phyloP scores from a whole-genome alignment of 2,888 invertebrate genomes.

The Kryphioiulus occultus region DNA sequence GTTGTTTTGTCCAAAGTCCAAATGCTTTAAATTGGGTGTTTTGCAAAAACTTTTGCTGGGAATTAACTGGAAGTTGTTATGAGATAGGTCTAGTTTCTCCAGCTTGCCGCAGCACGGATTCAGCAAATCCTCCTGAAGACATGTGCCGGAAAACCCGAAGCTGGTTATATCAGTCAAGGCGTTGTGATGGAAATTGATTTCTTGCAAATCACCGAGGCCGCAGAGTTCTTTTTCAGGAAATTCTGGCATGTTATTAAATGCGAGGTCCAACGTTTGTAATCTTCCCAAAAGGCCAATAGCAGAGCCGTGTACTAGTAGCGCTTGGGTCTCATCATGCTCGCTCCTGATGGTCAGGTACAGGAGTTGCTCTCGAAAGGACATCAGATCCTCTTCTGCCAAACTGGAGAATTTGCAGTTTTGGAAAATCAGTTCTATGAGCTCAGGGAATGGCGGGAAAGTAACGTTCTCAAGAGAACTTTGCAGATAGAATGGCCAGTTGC shows the following conservation, averaged over 20 bases:
- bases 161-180: background rate
- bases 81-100: background rate
- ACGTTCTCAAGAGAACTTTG: slow-evolving; percentile 20
- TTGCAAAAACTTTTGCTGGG: background rate
- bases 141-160: slow-evolving; percentile 17
- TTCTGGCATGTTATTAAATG: background rate
- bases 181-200: background rate
- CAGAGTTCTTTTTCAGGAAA: slow-evolving; percentile 44
- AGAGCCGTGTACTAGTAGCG: background rate
- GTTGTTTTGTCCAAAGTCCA: background rate
- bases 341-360: slow-evolving; percentile 33
- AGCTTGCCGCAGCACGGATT: background rate
- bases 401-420: slow-evolving; percentile 3
- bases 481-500: background rate
- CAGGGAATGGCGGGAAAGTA: background rate
- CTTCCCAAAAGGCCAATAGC: background rate
- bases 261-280: background rate
- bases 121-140: background rate
- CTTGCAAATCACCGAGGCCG: background rate
- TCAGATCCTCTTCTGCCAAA: background rate
- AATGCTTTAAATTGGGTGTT: background rate
- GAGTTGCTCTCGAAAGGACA: background rate
- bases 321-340: background rate
- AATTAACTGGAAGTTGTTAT: background rate
- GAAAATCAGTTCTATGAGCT: slow-evolving; percentile 18